Evolutionary conservation across 2,113 vertebrate species (phyloP).

Genomic region (Myxocyprinus asiaticus): DNA sequence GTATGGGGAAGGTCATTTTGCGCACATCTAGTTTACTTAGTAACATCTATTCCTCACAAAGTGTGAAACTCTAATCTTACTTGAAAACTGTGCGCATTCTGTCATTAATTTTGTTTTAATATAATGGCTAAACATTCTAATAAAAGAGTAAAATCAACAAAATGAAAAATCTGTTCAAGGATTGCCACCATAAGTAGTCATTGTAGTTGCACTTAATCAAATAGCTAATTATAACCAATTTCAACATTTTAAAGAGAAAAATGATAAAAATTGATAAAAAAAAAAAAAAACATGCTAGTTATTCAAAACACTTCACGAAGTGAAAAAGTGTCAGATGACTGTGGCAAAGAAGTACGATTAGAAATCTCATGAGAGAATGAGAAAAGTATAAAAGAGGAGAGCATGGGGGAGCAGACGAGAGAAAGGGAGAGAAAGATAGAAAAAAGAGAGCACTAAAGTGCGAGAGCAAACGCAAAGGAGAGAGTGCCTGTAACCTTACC

Average conservation of each 20-base stretch:
- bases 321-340: neutral
- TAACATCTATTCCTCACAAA: slow-evolving; percentile 62
- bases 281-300: neutral
- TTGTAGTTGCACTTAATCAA: neutral
- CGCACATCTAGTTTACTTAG: slow-evolving; percentile 53
- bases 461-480: slow-evolving; percentile 47
- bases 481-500: slow-evolving; percentile 80
- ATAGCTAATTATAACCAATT: neutral
- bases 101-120: neutral
- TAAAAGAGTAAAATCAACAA: too few relatives aligned
- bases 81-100: neutral
- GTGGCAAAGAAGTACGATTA: neutral
- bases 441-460: slow-evolving; percentile 44
- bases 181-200: neutral
- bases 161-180: too few relatives aligned
- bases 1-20: slow-evolving; percentile 66
- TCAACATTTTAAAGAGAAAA: neutral
- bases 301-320: slow-evolving; percentile 5
- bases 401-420: slow-evolving; percentile 24
- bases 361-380: slow-evolving; percentile 50
- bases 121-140: too few relatives aligned
- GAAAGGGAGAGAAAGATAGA: slow-evolving; percentile 12
- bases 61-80: slow-evolving; percentile 50
- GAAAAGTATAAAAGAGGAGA: slow-evolving; percentile 39
- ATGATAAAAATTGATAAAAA: too few relatives aligned